phyloP scores from a whole-genome alignment of 2,888 invertebrate genomes.

The Pterobdella sp. region DNA sequence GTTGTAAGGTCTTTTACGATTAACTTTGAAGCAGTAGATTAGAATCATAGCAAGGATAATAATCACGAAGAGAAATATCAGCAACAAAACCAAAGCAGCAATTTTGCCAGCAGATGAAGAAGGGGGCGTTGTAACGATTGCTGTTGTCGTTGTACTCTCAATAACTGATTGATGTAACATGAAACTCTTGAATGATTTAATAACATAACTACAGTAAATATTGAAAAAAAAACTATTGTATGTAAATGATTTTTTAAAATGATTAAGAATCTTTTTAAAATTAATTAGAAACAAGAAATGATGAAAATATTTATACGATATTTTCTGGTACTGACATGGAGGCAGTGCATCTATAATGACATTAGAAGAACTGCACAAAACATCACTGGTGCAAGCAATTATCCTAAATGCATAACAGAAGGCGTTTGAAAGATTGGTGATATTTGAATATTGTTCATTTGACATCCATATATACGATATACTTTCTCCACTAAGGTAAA shows the following conservation, averaged over 20 bases:
- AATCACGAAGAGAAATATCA: slow-evolving; percentile 11
- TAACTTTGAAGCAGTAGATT: background rate
- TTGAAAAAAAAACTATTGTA: background rate
- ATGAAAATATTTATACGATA: background rate
- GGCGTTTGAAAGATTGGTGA: background rate
- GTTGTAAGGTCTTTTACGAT: background rate
- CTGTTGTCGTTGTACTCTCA: background rate
- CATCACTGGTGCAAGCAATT: background rate
- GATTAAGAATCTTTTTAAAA: background rate
- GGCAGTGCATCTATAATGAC: background rate
- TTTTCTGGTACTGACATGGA: background rate
- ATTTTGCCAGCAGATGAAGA: background rate
- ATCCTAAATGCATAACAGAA: background rate
- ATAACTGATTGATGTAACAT: too few relatives aligned
- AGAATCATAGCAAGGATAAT: background rate
- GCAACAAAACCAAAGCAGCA: slow-evolving; percentile 3
- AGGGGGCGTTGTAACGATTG: background rate
- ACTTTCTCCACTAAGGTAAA: too few relatives aligned
- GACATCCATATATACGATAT: too few relatives aligned
- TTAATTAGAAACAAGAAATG: background rate
- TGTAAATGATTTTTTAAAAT: background rate
- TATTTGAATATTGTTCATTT: too few relatives aligned
- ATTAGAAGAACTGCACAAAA: background rate
- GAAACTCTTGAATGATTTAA: background rate
- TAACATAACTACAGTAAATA: background rate